Evolutionary conservation across 1,140 invertebrate genomes (phyloP), one percentile per base, ranked within the genome.

Genomic region (Penaeus japonicus): DNA sequence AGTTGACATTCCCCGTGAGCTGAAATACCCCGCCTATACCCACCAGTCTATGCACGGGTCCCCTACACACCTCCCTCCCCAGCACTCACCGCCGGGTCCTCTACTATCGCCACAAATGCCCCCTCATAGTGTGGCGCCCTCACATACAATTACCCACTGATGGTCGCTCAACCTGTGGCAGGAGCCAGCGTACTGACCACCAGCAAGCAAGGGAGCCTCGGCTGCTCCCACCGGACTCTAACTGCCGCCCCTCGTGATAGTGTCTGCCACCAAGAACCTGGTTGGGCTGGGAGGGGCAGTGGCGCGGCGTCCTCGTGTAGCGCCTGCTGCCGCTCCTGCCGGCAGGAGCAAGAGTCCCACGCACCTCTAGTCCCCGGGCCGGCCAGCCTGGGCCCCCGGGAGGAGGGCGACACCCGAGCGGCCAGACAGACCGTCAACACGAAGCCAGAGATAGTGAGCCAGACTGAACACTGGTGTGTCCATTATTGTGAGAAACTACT

Each of bases 1-100:
- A 80, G 90, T 90, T 73, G 90, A 90, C 47, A 83, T 90, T 75
- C 88, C 90, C 73, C 84, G 90, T 55, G 90, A 90, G 73, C 65
- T 90, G 39, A 90, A 90, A 78, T 90, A 90, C 82, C 80, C 90
- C n/a, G 85, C 87, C 79, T 90, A 89, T 81, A 89, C 90, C 75
- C 90, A 90, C 82, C 90, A 90, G 85, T 73, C 88, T 27, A 90
- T 90, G 90, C 90, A 90, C 59, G 90, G 90, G n/a, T 90, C 90
- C 59, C 90, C 90, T 73, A 90, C 90, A 70, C 90, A 89, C 82
- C 89, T 90, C 54, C 90, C 90, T 65, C 87, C 90, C 24, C 90
- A 90, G 53, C 90, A 90, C 79, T 90, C 90, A 24, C 90, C 90
- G 55, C 90, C 90, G 22, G 90, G 90, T 27, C 87, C 90, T 27